phyloP scores from a whole-genome alignment of 2,113 vertebrate species.

The Columbina picui region DNA sequence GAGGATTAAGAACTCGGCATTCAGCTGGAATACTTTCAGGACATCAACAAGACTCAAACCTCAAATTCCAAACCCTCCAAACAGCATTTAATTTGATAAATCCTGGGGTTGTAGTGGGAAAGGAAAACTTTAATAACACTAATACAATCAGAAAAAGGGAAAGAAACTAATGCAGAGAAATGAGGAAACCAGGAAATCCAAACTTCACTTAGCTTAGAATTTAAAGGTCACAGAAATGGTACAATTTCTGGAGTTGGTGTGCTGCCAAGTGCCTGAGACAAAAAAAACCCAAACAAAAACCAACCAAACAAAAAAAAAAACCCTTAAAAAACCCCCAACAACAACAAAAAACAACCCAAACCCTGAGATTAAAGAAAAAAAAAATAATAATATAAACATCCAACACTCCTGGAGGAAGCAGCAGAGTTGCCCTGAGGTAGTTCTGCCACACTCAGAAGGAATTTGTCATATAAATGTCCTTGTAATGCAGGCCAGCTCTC shows the following conservation, averaged over 20 bases:
- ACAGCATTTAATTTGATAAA: slow-evolving; percentile 26
- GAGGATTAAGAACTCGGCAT: neutral
- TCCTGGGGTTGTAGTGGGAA: neutral
- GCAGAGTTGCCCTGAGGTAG: neutral
- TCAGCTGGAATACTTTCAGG: neutral
- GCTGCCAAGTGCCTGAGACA: neutral
- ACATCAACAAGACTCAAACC: neutral
- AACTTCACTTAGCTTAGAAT: slow-evolving; percentile 16
- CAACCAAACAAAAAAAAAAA: too few species aligned
- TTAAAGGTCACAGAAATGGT: slow-evolving; percentile 33
- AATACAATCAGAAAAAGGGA: neutral
- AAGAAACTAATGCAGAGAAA: slow-evolving; percentile 20
- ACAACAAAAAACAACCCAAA: neutral
- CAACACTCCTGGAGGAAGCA: neutral
- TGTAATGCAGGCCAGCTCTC: neutral
- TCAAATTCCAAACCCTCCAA: neutral
- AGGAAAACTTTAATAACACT: neutral
- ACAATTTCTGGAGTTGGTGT: neutral
- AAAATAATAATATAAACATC: neutral
- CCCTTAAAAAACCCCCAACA: too few species aligned
- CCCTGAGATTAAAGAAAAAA: neutral
- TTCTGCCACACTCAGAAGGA: neutral
- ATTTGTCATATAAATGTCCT: neutral
- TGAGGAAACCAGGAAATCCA: neutral
- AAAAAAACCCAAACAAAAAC: too few species aligned